Percentiles rank a stretch among this genome's conserved stretches.
Evolutionary conservation across 2,797 vertebrate species (phyloP).

Genomic region (Chelidonichthys spinosus): DNA sequence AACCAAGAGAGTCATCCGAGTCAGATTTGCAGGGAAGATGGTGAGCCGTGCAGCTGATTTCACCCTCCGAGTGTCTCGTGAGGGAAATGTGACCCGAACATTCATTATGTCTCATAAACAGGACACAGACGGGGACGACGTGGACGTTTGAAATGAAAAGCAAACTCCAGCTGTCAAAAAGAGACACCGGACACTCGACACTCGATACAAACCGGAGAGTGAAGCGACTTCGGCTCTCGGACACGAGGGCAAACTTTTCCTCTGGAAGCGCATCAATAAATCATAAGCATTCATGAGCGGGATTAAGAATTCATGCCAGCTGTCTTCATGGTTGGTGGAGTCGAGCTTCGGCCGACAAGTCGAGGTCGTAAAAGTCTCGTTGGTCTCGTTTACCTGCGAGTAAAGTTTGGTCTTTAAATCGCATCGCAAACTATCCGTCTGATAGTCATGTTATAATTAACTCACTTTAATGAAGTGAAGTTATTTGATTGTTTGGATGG

Average conservation of each 20-base stretch:
- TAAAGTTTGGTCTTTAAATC: background rate
- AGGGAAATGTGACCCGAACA: slow-evolving; percentile 29
- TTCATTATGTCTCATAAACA: slow-evolving; percentile 5
- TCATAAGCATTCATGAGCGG: slow-evolving; percentile 80
- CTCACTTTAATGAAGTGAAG: background rate
- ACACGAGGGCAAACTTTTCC: slow-evolving; percentile 72
- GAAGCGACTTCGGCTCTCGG: slow-evolving; percentile 47
- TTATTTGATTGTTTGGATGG: background rate
- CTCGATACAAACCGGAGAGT: slow-evolving; percentile 58
- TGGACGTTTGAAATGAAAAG: slow-evolving; percentile 45
- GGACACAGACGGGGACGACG: background rate
- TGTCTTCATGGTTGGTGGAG: slow-evolving; percentile 65
- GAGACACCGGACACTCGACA: slow-evolving; percentile 66
- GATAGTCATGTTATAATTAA: background rate
- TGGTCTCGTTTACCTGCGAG: background rate
- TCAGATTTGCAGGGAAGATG: slow-evolving; percentile 66
- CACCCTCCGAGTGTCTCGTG: slow-evolving; percentile 20
- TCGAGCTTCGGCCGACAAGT: too few species aligned
- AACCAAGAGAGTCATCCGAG: slow-evolving; percentile 76
- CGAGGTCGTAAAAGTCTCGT: background rate
- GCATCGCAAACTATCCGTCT: background rate
- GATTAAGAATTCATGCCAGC: slow-evolving; percentile 84
- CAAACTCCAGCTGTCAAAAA: slow-evolving; percentile 29
- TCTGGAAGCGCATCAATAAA: slow-evolving; percentile 80
- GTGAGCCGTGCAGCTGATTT: slow-evolving; percentile 50